These are phyloP conservation scores for Papilio demoleus DNA, from an alignment of 2,888 invertebrate genomes.

Conservation along the genomic window DNA sequence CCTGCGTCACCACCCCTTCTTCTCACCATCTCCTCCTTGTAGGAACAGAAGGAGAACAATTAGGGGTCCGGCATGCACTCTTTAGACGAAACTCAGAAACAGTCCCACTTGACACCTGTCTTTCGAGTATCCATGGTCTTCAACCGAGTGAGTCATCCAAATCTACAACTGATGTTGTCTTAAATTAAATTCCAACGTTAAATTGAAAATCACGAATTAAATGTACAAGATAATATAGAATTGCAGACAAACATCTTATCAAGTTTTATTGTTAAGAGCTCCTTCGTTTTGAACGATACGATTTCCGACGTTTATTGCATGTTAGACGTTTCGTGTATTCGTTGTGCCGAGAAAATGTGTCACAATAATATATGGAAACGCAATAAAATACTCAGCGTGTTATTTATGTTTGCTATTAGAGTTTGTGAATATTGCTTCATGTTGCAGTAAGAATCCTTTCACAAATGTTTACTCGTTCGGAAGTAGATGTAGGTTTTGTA, in stretches of 20 bases:
- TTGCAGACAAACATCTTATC: neutral
- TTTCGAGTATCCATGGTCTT: too few relatives aligned
- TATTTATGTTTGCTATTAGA: conserved; percentile 37
- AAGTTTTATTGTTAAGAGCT: conserved; percentile 22
- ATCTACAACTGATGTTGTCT: neutral
- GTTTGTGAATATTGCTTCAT: conserved; percentile 30
- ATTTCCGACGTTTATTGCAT: conserved; percentile 28
- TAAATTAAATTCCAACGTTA: neutral
- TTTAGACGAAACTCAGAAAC: too few relatives aligned
- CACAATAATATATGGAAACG: conserved; percentile 36
- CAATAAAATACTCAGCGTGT: conserved; percentile 34
- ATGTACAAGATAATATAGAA: conserved; percentile 18
- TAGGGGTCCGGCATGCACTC: too few relatives aligned
- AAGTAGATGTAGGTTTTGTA: conserved; percentile 23
- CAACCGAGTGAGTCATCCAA: too few relatives aligned
- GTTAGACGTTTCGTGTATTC: conserved; percentile 1
- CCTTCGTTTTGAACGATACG: conserved; percentile 8
- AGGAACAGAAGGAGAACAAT: too few relatives aligned
- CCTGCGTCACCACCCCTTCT: too few relatives aligned
- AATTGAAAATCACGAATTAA: neutral
- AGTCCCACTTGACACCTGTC: too few relatives aligned
- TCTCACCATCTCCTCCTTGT: too few relatives aligned
- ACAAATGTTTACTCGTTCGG: conserved; percentile 35
- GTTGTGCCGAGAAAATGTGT: conserved; percentile 28
- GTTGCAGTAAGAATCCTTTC: conserved; percentile 29